A percentile compares a stretch with the other conserved stretches of the same genome.
Evolutionary conservation across 2,113 vertebrate species (phyloP).

Genomic region (Leuciscus idus): DNA sequence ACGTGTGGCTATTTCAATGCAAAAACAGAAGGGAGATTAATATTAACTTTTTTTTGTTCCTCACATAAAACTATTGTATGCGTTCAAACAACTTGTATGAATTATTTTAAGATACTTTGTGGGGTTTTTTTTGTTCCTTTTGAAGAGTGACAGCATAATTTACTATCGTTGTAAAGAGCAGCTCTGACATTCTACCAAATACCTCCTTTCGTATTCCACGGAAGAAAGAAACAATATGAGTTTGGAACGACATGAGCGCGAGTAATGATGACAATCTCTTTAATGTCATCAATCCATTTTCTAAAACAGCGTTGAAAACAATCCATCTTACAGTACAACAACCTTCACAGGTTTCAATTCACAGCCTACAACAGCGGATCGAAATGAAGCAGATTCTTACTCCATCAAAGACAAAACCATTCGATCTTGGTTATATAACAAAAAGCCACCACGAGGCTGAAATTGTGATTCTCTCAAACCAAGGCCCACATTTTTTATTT

Average conservation of each 20-base stretch:
- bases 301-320: conserved; percentile 2
- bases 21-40: not conserved
- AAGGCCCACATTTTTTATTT: conserved; percentile 2
- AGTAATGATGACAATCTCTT: not conserved
- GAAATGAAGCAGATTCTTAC: conserved; percentile 1
- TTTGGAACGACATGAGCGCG: not conserved
- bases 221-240: not conserved
- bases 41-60: not conserved
- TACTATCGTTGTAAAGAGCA: not conserved
- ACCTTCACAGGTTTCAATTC: not conserved
- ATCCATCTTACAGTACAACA: not conserved
- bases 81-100: not conserved
- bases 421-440: conserved; percentile 24
- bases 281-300: conserved; percentile 13
- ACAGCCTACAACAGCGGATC: conserved; percentile 2
- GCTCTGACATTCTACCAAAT: not conserved
- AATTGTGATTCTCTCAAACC: not conserved
- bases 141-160: not conserved
- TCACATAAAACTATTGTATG: not conserved
- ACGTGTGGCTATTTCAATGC: too few relatives aligned
- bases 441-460: not conserved
- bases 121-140: not conserved
- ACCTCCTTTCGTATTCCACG: not conserved
- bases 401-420: conserved; percentile 28
- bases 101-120: not conserved